A percentile compares a stretch with the other conserved stretches of the same genome.
phyloP scores from a whole-genome alignment of 2,797 vertebrate genomes.

The Apogon talboti region DNA sequence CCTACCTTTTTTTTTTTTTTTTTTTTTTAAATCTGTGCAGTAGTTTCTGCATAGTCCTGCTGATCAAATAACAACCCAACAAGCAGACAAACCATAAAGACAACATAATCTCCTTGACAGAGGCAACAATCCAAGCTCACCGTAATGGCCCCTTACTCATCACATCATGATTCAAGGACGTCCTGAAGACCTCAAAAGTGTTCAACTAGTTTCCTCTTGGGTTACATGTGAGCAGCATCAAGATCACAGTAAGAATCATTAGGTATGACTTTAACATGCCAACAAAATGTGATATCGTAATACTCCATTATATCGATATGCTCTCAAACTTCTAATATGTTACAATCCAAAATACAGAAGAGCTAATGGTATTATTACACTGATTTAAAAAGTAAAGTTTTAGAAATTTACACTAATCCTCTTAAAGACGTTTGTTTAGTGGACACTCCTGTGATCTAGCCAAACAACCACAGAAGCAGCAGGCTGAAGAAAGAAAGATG shows the following conservation, averaged over 20 bases:
- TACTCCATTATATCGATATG: no score
- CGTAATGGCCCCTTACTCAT: background rate
- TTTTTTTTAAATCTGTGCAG: no score
- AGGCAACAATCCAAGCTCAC: background rate
- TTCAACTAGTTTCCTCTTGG: background rate
- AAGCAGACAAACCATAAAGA: no score
- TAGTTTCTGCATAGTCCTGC: no score
- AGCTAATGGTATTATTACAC: background rate
- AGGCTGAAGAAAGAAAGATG: background rate
- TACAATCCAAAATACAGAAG: background rate
- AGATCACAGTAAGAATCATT: no score
- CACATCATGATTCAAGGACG: background rate
- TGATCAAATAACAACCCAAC: no score
- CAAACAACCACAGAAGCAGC: slow-evolving; percentile 1
- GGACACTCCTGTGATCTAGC: background rate
- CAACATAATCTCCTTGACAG: no score
- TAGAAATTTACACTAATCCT: background rate
- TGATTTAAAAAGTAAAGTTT: background rate
- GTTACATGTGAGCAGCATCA: background rate
- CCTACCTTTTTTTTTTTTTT: no score
- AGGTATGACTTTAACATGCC: no score
- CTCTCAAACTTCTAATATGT: background rate
- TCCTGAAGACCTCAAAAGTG: background rate
- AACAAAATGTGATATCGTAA: no score
- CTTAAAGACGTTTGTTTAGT: background rate